Evolutionary conservation across 2,888 invertebrate species (phyloP), one percentile per base, ranked within the genome.

Genomic region (Galerucella nymphaeae): DNA sequence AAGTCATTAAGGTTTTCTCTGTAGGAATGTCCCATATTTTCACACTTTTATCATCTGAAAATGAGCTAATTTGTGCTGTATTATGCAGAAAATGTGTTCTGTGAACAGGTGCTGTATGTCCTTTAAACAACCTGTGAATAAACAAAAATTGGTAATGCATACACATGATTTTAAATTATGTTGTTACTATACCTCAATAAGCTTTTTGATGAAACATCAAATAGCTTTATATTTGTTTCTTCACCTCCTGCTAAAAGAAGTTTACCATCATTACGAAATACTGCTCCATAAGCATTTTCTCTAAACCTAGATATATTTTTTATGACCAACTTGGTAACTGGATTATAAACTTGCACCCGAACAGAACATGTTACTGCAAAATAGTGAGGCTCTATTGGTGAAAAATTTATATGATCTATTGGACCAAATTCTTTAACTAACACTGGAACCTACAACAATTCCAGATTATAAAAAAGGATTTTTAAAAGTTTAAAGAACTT

Each of bases 331-430:
- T 95, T 95, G 48, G 95, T 95, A 59, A 95, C 92, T 1, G 96
- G 94, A 86, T 95, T 95, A 84, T 96, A 97, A 16, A 96, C 89
- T 88, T 91, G 93, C 78, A 97, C 94, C 84, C 95, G 90, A 1
- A 95, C 94, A 0, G 97, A 97, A 84, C 95, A 96, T 69, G 98
- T 97, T 18, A 96, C 94, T 9, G 97, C 97, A 88, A 98, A 95
- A 84, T 95, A 93, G 87, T 95, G 91, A 0, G 98, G 97, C 82
- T 96, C 93, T 11, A 93, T 90, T 0, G 96, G 96, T 75, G 95
- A 94, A 84, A 98, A 96, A 84, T 97, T 94, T 58, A 98, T 91
- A 83, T 95, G 93, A 83, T 97, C 96, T 69, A 99, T 94, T 0
- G 95, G 93, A 23, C 96, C 96, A 86, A 94, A 96, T 86, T 98